These are phyloP conservation scores for Clistopyga incitator DNA, from an alignment of 2,888 invertebrate species.

Conservation along the genomic window DNA sequence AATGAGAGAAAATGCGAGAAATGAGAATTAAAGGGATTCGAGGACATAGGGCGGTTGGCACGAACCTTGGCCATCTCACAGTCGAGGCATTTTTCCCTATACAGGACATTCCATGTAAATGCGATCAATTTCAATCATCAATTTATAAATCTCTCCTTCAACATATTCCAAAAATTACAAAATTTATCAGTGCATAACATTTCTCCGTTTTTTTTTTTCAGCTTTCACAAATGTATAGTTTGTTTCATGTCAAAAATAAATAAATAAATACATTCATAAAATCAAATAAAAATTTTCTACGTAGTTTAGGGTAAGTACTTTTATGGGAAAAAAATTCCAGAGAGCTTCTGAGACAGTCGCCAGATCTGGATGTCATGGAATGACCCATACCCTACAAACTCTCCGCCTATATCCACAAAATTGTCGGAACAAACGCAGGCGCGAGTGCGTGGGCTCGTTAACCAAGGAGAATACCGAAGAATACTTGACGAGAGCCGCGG, in stretches of 20 bases:
- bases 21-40: constrained; percentile 44
- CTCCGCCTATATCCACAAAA: constrained; percentile 62
- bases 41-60: constrained; percentile 28
- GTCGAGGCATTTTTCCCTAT: constrained; percentile 40
- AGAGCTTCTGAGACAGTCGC: too few relatives aligned
- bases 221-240: too few relatives aligned
- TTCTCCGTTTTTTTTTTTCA: too few relatives aligned
- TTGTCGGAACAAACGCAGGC: constrained; percentile 70
- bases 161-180: too few relatives aligned
- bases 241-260: too few relatives aligned
- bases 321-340: too few relatives aligned
- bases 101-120: not conserved
- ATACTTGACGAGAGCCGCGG: constrained; percentile 58
- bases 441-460: constrained; percentile 74
- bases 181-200: too few relatives aligned
- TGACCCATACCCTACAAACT: not conserved
- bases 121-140: too few relatives aligned
- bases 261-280: too few relatives aligned
- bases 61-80: constrained; percentile 42
- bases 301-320: too few relatives aligned
- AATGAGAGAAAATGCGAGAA: constrained; percentile 63
- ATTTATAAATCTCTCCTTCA: too few relatives aligned
- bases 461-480: constrained; percentile 60
- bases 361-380: not conserved
- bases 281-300: too few relatives aligned